Evolutionary conservation across 2,113 vertebrate species (phyloP).

Genomic region (Glaucidium brasilianum): DNA sequence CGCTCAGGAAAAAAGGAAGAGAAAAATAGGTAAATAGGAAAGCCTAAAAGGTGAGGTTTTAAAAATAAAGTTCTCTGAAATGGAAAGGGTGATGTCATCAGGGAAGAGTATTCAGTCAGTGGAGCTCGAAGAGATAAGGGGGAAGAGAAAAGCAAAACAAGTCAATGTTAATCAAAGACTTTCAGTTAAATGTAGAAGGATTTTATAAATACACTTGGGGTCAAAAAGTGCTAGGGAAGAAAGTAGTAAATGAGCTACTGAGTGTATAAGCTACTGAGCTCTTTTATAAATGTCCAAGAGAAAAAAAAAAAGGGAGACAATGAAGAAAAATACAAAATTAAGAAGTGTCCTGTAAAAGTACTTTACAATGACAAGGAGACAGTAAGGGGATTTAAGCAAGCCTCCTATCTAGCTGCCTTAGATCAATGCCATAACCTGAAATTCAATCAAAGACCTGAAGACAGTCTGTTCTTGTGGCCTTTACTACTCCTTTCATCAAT

Average conservation of each 20-base stretch:
- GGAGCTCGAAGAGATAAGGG: background rate
- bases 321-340: background rate
- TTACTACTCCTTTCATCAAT: background rate
- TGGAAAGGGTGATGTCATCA: background rate
- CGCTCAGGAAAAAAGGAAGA: background rate
- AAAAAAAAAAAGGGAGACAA: background rate
- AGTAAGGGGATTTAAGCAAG: conserved; percentile 23
- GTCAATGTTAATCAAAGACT: background rate
- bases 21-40: background rate
- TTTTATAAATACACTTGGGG: background rate
- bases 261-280: background rate
- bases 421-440: conserved; percentile 30
- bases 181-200: background rate
- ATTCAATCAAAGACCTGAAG: background rate
- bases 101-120: background rate
- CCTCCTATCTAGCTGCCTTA: background rate
- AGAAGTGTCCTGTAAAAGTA: background rate
- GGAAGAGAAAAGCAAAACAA: background rate
- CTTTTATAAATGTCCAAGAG: background rate
- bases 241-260: background rate
- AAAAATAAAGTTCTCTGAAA: background rate
- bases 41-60: background rate
- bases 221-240: background rate
- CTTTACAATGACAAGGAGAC: background rate
- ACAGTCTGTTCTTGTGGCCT: conserved; percentile 12